Percentiles rank a stretch among this genome's conserved stretches.
Conservation (phyloP, 2,797 vertebrate genomes). For the Enoplosus armatus region DNA sequence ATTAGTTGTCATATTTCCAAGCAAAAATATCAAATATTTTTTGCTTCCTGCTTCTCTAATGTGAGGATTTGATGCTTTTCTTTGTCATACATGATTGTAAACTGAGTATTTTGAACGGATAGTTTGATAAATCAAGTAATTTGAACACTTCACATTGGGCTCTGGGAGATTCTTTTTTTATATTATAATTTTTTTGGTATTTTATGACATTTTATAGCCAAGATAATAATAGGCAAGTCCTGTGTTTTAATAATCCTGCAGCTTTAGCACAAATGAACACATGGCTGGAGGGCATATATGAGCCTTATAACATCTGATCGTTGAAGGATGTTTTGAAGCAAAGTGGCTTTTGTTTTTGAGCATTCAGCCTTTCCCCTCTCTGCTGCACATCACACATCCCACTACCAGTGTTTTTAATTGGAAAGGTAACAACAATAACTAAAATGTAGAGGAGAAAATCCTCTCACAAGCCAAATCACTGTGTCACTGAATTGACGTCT, state of each 20-base stretch:
- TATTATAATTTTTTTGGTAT: background rate
- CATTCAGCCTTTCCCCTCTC: constrained; percentile 19
- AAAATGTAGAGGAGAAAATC: constrained; percentile 34
- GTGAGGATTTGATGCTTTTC: background rate
- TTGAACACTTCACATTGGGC: background rate
- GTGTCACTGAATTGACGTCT: constrained; percentile 25
- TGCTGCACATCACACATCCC: constrained; percentile 26
- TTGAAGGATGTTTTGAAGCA: constrained; percentile 54
- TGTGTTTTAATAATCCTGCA: constrained; percentile 23
- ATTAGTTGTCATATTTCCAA: background rate
- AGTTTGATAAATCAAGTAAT: background rate
- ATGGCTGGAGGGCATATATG: constrained; percentile 25
- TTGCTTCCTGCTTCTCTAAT: background rate
- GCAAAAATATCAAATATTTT: no score
- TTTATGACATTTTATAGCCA: background rate
- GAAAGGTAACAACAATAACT: constrained; percentile 41
- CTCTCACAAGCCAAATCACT: constrained; percentile 14
- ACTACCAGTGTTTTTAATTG: constrained; percentile 38
- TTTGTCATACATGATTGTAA: background rate
- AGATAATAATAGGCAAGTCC: no score
- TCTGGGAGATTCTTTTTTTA: no score
- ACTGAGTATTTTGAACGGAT: background rate
- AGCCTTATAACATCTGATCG: constrained; percentile 53
- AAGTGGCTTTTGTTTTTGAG: constrained; percentile 47
- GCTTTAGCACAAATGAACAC: constrained; percentile 25